phyloP scores from a whole-genome alignment of 2,888 invertebrate genomes.

The Temnothorax rugatulus region DNA sequence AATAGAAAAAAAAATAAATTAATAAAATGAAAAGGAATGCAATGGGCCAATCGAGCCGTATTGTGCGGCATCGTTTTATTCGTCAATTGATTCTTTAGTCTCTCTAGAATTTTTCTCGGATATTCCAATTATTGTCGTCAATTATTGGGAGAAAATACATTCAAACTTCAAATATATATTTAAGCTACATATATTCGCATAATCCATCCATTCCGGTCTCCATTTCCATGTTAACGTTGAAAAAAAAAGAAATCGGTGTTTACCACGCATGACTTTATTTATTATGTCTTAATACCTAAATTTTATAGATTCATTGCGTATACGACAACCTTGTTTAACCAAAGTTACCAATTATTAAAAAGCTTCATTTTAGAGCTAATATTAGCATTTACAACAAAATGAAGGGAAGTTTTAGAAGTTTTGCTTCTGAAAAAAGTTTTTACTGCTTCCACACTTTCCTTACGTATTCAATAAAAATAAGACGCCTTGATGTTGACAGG shows the following conservation, averaged over 20 bases:
- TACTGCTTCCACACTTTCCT: background rate
- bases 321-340: constrained; percentile 28
- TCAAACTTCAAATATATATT: constrained; percentile 4
- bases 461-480: constrained; percentile 13
- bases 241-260: background rate
- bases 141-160: constrained; percentile 59
- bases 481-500: background rate
- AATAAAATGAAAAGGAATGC: constrained; percentile 45
- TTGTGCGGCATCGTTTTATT: constrained; percentile 60
- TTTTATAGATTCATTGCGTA: constrained; percentile 4
- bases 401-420: constrained; percentile 17
- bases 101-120: constrained; percentile 58
- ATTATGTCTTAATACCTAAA: constrained; percentile 9
- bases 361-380: background rate
- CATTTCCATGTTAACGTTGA: background rate
- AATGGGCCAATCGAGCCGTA: constrained; percentile 64
- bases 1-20: constrained; percentile 20
- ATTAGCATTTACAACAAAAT: constrained; percentile 5
- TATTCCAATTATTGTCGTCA: constrained; percentile 70
- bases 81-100: constrained; percentile 76
- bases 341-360: constrained; percentile 47
- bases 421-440: constrained; percentile 9
- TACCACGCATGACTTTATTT: constrained; percentile 15
- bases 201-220: constrained; percentile 23
- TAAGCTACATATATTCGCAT: constrained; percentile 14